A percentile compares a stretch with the other conserved stretches of the same genome.
Conservation (phyloP, 2,888 invertebrate species). For the Drosophila kuntzei region DNA sequence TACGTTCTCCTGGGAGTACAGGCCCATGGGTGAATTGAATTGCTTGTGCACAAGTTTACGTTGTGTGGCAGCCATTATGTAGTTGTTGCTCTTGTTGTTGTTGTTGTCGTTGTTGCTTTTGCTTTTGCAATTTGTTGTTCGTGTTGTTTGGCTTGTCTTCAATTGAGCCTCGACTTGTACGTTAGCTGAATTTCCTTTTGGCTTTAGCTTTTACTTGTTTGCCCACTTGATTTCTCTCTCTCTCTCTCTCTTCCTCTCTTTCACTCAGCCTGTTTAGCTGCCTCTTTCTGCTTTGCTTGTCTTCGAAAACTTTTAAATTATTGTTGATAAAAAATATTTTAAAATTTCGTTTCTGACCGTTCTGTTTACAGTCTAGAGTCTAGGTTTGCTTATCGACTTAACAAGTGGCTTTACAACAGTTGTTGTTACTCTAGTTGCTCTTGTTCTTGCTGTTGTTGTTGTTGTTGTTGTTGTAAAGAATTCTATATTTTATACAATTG, state of each 20-base stretch:
- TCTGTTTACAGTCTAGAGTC: slow-evolving; percentile 8
- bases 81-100: slow-evolving; percentile 22
- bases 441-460: slow-evolving; percentile 25
- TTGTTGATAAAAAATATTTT: slow-evolving; percentile 79
- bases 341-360: slow-evolving; percentile 42
- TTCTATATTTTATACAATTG: slow-evolving; percentile 48
- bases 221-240: slow-evolving; percentile 35
- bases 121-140: slow-evolving; percentile 18
- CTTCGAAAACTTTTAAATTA: slow-evolving; percentile 77
- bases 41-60: slow-evolving; percentile 93
- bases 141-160: slow-evolving; percentile 38
- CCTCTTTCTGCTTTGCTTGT: slow-evolving; percentile 43
- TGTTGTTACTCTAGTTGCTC: slow-evolving; percentile 26
- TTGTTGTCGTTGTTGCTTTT: slow-evolving; percentile 13
- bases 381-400: slow-evolving; percentile 57
- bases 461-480: slow-evolving; percentile 14
- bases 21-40: slow-evolving; percentile 94
- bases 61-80: slow-evolving; percentile 89
- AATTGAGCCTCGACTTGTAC: slow-evolving; percentile 42
- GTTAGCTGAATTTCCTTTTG: slow-evolving; percentile 30
- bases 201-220: slow-evolving; percentile 39
- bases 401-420: slow-evolving; percentile 30
- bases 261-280: slow-evolving; percentile 3
- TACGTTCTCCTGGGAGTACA: slow-evolving; percentile 93
- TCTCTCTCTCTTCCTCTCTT: background rate